Base-by-base conservation (phyloP, 1,140 invertebrate genomes). In the Hylaeus anthracinus region DNA sequence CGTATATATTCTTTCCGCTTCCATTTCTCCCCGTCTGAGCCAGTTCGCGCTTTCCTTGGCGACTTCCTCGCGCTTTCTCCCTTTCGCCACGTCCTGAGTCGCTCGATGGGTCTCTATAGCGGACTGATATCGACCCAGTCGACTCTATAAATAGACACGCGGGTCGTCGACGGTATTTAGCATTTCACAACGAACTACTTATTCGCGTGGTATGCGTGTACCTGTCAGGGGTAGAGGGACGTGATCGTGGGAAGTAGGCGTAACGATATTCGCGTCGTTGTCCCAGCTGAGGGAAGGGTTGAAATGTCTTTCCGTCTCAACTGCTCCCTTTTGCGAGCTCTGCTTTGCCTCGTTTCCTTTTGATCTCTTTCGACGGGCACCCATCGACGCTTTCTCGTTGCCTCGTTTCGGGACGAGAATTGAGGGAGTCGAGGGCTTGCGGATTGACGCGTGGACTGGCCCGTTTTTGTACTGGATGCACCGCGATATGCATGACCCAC, bases 61-160 rank as follows among this genome's bases (percentile, higher is more conserved):
- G n/a, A 67, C 41, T 58, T 48, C 14, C 43, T 70, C 60, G 5
- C 6, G 15, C n/a, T 39, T 58, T 65, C 66, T 66, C n/a, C 8
- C 39, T 12, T 8, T 39, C 67, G 10, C 9, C n/a, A 51, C 41
- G 12, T 26, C 43, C 26, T 61, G 37, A 41, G 67, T 56, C 66
- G 8, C 51, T 9, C 41, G 51, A 39, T n/a, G 43, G n/a, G 55
- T 10, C 41, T 75, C 75, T 87, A 72, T 85, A 81, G 77, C 72
- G 82, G 79, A 66, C 83, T 65, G 73, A 67, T 88, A 91, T 90
- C 89, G 89, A 91, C 82, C 89, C 88, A 63, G 41, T 45, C 67
- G 61, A n/a, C 53, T 80, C 89, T 90, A 90, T 90, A 91, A 91
- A 90, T 91, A 90, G 88, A 80, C 64, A 45, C 83, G 69, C 84